A percentile compares a stretch with the other conserved stretches of the same genome.
phyloP scores from a whole-genome alignment of 1,140 invertebrate species.

The Ptiloglossa arizonensis region DNA sequence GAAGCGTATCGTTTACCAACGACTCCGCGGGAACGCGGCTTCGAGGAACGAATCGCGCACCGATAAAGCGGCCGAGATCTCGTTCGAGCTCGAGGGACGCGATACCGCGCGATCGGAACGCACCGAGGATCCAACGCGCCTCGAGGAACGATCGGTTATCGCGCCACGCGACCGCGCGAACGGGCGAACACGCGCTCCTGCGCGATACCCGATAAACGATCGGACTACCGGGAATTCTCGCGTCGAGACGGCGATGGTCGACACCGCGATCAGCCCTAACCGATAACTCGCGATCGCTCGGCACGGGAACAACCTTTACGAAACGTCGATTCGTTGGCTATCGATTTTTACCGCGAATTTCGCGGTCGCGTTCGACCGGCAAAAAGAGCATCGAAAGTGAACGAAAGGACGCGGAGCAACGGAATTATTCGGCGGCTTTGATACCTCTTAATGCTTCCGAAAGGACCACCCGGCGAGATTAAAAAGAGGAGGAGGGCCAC shows the following conservation, averaged over 20 bases:
- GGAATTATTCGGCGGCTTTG: constrained; percentile 26
- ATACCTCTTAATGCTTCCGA: constrained; percentile 5
- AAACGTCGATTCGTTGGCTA: constrained; percentile 24
- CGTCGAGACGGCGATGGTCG: constrained; percentile 47
- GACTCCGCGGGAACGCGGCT: not conserved
- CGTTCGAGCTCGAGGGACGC: not conserved
- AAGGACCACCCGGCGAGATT: constrained; percentile 1
- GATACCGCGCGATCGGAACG: constrained; percentile 22
- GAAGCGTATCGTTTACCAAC: no score
- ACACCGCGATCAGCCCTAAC: constrained; percentile 38
- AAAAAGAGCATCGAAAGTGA: no score
- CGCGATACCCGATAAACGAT: constrained; percentile 52
- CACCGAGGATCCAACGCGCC: constrained; percentile 29
- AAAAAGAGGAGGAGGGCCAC: constrained; percentile 14
- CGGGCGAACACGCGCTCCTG: constrained; percentile 46
- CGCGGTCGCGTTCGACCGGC: not conserved
- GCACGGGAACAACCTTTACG: constrained; percentile 49
- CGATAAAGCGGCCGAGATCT: constrained; percentile 24
- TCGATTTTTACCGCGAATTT: constrained; percentile 20
- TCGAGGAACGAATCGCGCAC: not conserved
- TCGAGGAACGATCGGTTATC: constrained; percentile 57
- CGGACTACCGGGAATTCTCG: constrained; percentile 58
- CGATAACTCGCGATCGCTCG: constrained; percentile 57
- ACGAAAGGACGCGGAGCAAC: not conserved
- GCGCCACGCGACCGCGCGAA: constrained; percentile 55